Conservation (phyloP, 2,888 invertebrate genomes). For the Clepsis dumicolana region DNA sequence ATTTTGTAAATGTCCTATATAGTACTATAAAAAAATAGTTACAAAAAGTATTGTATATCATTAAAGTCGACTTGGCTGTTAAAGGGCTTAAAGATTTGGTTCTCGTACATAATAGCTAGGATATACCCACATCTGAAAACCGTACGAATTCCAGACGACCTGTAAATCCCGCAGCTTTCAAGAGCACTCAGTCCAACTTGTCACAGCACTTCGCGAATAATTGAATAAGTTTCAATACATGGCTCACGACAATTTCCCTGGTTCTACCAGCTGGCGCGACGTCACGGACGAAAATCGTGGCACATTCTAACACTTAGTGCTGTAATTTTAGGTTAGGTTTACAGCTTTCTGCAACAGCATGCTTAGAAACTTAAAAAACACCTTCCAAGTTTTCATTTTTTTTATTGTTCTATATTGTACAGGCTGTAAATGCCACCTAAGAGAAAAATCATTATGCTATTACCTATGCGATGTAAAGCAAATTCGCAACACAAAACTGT, state of each 20-base stretch:
- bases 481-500: too few relatives aligned
- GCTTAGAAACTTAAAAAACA: not conserved
- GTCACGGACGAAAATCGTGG: conserved; percentile 6
- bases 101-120: not conserved
- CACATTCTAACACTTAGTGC: conserved; percentile 3
- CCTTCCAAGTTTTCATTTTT: not conserved
- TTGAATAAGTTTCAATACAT: conserved; percentile 39
- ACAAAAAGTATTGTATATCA: too few relatives aligned
- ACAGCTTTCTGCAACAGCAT: not conserved
- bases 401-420: too few relatives aligned
- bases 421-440: too few relatives aligned
- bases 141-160: conserved; percentile 7
- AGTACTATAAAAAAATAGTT: too few relatives aligned
- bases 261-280: conserved; percentile 22
- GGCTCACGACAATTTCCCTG: conserved; percentile 25
- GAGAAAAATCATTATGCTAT: too few relatives aligned
- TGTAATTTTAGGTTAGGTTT: not conserved
- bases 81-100: too few relatives aligned
- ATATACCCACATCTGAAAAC: not conserved
- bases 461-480: too few relatives aligned
- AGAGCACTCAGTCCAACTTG: conserved; percentile 22
- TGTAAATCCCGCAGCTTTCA: conserved; percentile 19
- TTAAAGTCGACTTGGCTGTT: too few relatives aligned
- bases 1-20: too few relatives aligned
- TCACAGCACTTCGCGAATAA: conserved; percentile 34